Evolutionary conservation across 2,797 vertebrate genomes (phyloP).

Genomic region (Otus scops): DNA sequence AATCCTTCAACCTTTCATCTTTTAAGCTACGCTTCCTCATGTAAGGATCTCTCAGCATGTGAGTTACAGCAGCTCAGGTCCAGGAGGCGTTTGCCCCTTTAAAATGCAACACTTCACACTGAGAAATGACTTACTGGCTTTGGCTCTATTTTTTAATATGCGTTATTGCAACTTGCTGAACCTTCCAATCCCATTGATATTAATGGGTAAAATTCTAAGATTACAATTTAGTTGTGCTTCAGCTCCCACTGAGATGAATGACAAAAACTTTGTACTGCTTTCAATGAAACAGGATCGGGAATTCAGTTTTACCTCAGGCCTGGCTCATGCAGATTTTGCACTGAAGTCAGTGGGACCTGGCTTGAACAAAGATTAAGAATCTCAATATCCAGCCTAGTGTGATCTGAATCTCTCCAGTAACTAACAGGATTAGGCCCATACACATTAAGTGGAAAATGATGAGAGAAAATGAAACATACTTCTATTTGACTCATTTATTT

Average conservation of each 20-base stretch:
- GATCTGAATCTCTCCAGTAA: background rate
- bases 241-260: background rate
- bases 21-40: background rate
- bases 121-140: background rate
- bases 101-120: constrained; percentile 11
- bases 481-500: background rate
- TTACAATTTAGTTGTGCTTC: background rate
- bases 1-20: constrained; percentile 32
- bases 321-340: background rate
- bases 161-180: background rate
- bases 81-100: background rate
- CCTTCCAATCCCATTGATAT: background rate
- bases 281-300: background rate
- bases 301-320: background rate
- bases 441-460: background rate
- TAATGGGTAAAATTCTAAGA: background rate
- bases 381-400: background rate
- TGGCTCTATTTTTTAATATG: background rate
- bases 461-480: background rate
- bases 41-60: background rate
- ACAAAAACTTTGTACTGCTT: background rate
- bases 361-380: background rate
- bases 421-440: background rate
- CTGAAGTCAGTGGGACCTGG: background rate
- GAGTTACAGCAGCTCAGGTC: background rate